Evolutionary conservation across 2,797 vertebrate genomes (phyloP).

Genomic region (Xenops minutus): DNA sequence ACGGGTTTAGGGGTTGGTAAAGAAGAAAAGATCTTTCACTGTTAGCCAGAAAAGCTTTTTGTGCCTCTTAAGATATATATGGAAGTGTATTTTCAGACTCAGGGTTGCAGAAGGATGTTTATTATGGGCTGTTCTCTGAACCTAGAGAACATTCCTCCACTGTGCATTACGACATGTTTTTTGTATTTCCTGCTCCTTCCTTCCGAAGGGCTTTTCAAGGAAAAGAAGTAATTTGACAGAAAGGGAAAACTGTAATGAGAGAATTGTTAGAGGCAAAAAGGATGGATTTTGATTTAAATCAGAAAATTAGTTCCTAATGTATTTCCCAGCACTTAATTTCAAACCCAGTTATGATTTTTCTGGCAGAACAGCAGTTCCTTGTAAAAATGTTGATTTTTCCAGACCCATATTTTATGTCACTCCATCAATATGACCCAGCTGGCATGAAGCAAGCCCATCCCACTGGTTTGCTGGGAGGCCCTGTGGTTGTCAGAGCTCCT

Average conservation of each 20-base stretch:
- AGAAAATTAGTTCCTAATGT: not conserved
- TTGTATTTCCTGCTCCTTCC: not conserved
- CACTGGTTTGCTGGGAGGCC: not conserved
- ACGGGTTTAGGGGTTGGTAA: not conserved
- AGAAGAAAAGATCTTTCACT: not conserved
- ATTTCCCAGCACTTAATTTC: not conserved
- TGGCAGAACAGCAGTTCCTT: not conserved
- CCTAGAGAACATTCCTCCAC: not conserved
- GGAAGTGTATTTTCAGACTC: not conserved
- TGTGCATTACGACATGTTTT: not conserved
- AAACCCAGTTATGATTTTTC: not conserved
- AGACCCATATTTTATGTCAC: not conserved
- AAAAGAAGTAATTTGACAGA: not conserved
- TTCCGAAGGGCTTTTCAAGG: not conserved
- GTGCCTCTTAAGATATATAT: not conserved
- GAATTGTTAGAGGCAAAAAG: not conserved
- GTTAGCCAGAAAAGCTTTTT: not conserved
- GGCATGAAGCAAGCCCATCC: not conserved
- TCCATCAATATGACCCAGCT: not conserved
- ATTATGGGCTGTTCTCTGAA: not conserved
- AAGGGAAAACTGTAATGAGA: not conserved
- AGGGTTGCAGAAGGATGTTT: not conserved
- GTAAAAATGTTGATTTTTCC: not conserved
- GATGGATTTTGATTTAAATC: not conserved
- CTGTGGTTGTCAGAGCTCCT: not conserved